Conservation (phyloP, 2,888 invertebrate species). For the Papilio elwesi region DNA sequence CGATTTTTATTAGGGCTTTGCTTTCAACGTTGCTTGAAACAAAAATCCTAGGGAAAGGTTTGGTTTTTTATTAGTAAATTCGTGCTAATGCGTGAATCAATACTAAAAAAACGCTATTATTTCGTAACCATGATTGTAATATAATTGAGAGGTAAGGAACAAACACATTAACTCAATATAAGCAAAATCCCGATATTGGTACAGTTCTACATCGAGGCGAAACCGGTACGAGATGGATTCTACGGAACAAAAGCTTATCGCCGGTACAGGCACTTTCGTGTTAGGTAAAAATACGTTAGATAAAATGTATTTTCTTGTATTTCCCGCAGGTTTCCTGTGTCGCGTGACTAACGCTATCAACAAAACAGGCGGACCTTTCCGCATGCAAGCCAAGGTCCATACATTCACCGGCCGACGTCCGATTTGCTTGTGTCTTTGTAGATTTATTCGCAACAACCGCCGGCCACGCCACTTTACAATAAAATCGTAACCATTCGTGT, state of each 20-base stretch:
- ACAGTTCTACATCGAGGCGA: too few relatives aligned
- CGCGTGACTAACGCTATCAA: conserved; percentile 36
- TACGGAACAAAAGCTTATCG: not conserved
- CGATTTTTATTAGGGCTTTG: too few relatives aligned
- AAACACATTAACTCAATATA: too few relatives aligned
- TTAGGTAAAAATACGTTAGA: conserved; percentile 12
- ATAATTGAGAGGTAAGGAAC: too few relatives aligned
- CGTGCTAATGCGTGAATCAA: too few relatives aligned
- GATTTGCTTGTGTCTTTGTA: conserved; percentile 40
- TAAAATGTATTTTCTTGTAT: conserved; percentile 1
- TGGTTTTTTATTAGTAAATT: too few relatives aligned
- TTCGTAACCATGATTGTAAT: too few relatives aligned
- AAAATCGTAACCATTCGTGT: conserved; percentile 5
- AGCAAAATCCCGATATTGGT: too few relatives aligned
- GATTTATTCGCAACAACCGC: conserved; percentile 25
- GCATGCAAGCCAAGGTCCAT: conserved; percentile 44
- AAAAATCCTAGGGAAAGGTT: too few relatives aligned
- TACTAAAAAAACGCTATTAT: too few relatives aligned
- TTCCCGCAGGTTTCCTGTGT: conserved; percentile 29
- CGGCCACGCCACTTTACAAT: conserved; percentile 11
- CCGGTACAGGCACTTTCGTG: not conserved
- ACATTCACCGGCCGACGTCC: conserved; percentile 50
- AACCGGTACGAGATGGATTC: not conserved
- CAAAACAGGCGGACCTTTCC: conserved; percentile 39
- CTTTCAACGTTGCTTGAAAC: too few relatives aligned